Evolutionary conservation across 2,888 invertebrate species (phyloP).

Genomic region (Calameuta pallipes): DNA sequence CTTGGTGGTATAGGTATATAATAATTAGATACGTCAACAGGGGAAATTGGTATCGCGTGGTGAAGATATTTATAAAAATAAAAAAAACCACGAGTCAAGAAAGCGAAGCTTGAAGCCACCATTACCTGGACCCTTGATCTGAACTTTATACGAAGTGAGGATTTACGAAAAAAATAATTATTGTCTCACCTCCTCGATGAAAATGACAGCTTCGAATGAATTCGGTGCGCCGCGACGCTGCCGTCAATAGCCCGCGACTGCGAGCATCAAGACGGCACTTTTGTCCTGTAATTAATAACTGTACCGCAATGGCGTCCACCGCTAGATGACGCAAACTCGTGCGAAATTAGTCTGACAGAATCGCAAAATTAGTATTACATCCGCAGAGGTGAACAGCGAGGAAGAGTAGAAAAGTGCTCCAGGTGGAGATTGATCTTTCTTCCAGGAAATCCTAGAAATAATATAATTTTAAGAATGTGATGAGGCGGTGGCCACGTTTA

Average conservation of each 20-base stretch:
- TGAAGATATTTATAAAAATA: background rate
- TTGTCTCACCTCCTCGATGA: constrained; percentile 13
- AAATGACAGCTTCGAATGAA: constrained; percentile 28
- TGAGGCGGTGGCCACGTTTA: background rate
- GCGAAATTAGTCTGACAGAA: background rate
- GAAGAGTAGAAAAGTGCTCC: background rate
- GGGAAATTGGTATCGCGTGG: background rate
- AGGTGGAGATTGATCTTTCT: background rate
- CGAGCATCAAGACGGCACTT: constrained; percentile 28
- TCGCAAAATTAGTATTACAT: background rate
- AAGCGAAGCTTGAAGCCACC: constrained; percentile 1
- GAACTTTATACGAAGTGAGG: constrained; percentile 14
- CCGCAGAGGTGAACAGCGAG: background rate
- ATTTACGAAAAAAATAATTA: background rate
- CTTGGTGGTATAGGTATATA: background rate
- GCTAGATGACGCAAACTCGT: background rate
- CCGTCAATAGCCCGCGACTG: background rate
- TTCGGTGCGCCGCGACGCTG: constrained; percentile 23
- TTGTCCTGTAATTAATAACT: constrained; percentile 36
- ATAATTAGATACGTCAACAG: background rate
- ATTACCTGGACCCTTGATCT: constrained; percentile 19
- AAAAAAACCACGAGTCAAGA: constrained; percentile 10
- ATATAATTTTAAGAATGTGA: background rate
- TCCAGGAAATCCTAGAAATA: background rate
- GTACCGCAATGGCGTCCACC: constrained; percentile 23